A percentile compares a stretch with the other conserved stretches of the same genome.
These are phyloP conservation scores for Hydrocynus forskahlii DNA, from an alignment of 2,797 vertebrate genomes.

Conservation along the genomic window DNA sequence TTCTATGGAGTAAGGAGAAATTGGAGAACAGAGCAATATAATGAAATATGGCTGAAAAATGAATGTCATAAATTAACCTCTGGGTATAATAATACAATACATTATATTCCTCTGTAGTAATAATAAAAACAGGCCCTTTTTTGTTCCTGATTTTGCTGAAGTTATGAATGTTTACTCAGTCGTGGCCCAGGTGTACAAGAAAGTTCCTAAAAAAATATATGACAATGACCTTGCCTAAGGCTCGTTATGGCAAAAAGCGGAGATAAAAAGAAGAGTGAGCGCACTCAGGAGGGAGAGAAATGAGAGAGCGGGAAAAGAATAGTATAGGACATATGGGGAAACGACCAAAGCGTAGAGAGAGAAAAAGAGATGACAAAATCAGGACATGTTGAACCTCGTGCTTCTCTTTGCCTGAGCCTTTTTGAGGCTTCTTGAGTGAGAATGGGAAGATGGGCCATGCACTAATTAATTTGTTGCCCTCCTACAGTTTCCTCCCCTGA, in stretches of 20 bases:
- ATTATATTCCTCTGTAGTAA: too few relatives aligned
- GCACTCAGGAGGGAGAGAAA: not conserved
- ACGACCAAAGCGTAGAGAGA: not conserved
- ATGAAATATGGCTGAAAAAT: too few relatives aligned
- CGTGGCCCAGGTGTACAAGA: not conserved
- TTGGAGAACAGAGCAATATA: too few relatives aligned
- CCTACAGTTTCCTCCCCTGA: not conserved
- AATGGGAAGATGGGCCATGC: not conserved
- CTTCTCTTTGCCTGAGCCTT: not conserved
- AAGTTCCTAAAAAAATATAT: not conserved
- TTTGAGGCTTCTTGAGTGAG: not conserved
- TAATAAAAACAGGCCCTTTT: too few relatives aligned
- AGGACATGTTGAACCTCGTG: not conserved
- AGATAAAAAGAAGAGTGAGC: not conserved
- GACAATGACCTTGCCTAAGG: not conserved
- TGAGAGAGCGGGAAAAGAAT: not conserved
- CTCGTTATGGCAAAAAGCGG: not conserved
- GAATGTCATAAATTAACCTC: too few relatives aligned
- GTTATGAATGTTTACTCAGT: too few relatives aligned
- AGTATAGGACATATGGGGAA: not conserved
- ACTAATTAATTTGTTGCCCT: not conserved
- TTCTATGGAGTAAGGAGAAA: too few relatives aligned
- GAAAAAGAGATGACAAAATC: constrained; percentile 13
- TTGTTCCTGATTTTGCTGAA: too few relatives aligned
- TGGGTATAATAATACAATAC: too few relatives aligned